These are phyloP conservation scores for Chamaetylas fuelleborni DNA, from an alignment of 2,113 vertebrate species.

Conservation along the genomic window DNA sequence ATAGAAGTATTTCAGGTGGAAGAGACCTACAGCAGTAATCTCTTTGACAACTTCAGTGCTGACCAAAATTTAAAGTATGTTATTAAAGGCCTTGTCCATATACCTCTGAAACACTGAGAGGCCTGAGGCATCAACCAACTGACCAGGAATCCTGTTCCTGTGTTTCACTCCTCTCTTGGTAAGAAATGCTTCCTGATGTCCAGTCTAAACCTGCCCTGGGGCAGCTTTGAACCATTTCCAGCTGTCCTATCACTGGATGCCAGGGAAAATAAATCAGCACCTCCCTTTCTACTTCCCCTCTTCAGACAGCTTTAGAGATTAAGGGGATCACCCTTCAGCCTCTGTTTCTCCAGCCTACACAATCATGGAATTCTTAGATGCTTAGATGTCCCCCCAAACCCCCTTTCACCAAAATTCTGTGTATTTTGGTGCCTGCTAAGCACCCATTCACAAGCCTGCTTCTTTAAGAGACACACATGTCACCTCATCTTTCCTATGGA, in stretches of 20 bases:
- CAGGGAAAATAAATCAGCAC: not conserved
- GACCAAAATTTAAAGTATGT: not conserved
- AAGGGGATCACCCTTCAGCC: not conserved
- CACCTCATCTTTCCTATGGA: not conserved
- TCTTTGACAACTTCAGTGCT: not conserved
- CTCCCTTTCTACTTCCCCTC: not conserved
- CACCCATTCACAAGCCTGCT: not conserved
- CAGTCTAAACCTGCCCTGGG: not conserved
- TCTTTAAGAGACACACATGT: not conserved
- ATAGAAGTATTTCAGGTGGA: not conserved
- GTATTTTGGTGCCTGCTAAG: not conserved
- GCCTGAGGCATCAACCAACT: fast-evolving
- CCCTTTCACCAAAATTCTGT: not conserved
- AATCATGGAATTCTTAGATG: not conserved
- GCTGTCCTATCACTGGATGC: fast-evolving
- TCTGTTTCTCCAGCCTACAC: not conserved
- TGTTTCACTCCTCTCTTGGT: not conserved
- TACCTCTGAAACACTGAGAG: not conserved
- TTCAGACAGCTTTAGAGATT: not conserved
- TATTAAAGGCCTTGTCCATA: not conserved
- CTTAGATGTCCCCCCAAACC: not conserved
- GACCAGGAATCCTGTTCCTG: not conserved
- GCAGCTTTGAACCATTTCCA: not conserved
- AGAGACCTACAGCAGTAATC: not conserved
- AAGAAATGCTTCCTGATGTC: not conserved